Base-by-base conservation (phyloP, 2,888 invertebrate species). In the Erpobdella octoculata region DNA sequence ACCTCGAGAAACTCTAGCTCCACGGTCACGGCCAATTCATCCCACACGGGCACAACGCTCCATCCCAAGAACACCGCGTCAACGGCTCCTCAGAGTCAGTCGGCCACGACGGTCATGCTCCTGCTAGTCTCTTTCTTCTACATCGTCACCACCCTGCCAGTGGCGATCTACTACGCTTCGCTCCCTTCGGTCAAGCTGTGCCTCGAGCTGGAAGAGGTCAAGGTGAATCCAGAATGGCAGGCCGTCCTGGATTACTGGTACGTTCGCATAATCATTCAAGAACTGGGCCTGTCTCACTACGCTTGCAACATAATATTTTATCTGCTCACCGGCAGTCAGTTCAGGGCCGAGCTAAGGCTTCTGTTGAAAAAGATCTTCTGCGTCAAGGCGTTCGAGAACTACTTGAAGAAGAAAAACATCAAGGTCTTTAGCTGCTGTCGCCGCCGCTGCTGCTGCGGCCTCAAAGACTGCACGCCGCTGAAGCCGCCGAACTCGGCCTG, bases 261-360 rank as follows among this genome's bases (percentile, higher is more conserved):
- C 6, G 75, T 76, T 6, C 75, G 80, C 62, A 78, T 78, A 28
- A 73, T 80, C 8, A 76, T 81, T 18, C 79, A 81, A 73, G 78
- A 79, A 62, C 74, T 81, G 2, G 79, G 80, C 1, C 76, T 79
- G 41, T 81, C 81, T 0, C 80, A 81, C 68, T 79, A 80, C 69
- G 81, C 81, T 1, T 78, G 80, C 65, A 81, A 81, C 75, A 75
- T 83, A 74, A 79, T 79, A 74, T 81, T 83, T 68, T 83, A 82
- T 71, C 65, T 81, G 18, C 76, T 80, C 53, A 83, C 81, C 1
- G 83, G 82, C 4, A 80, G 79, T 72, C 75, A 78, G 71, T 83
- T 83, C 71, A 74, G 83, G 28, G 77, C 79, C 28, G 81, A 83
- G 74, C 75, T 81, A 61, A 76, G 75, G 70, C 75, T 75, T 38